Percentiles rank a stretch among this genome's conserved stretches.
Conservation (phyloP, 1,140 invertebrate genomes). For the Nilaparvata lugens region DNA sequence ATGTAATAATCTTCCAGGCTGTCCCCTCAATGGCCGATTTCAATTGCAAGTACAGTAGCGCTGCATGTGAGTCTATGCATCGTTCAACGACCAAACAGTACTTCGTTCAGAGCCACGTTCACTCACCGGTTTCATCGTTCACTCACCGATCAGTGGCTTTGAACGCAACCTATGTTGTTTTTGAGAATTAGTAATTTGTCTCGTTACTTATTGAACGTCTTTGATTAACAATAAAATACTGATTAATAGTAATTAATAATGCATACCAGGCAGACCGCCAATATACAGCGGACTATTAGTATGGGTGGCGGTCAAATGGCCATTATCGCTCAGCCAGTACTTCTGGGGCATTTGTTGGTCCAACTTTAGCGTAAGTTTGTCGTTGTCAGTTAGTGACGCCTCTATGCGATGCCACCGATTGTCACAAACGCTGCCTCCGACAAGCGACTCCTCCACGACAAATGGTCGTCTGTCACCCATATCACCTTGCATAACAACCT, state of each 20-base stretch:
- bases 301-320: slow-evolving; percentile 36
- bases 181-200: too few relatives aligned
- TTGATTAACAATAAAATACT: slow-evolving; percentile 8
- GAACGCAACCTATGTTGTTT: neutral
- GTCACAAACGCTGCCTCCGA: slow-evolving; percentile 57
- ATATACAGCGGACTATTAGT: slow-evolving; percentile 63
- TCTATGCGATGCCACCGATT: slow-evolving; percentile 78
- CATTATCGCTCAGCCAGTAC: slow-evolving; percentile 40
- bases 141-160: neutral
- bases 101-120: too few relatives aligned
- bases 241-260: slow-evolving; percentile 12
- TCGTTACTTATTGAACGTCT: too few relatives aligned
- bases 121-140: too few relatives aligned
- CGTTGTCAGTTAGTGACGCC: slow-evolving; percentile 54
- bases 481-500: slow-evolving; percentile 60
- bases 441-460: slow-evolving; percentile 46
- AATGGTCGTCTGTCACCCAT: slow-evolving; percentile 51
- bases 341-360: slow-evolving; percentile 52
- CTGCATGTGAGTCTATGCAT: too few relatives aligned
- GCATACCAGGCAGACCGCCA: slow-evolving; percentile 72
- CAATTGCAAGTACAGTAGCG: too few relatives aligned
- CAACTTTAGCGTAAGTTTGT: slow-evolving; percentile 58
- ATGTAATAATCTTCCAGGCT: too few relatives aligned
- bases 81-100: too few relatives aligned
- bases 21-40: too few relatives aligned